Percentiles rank a stretch among this genome's conserved stretches.
These are phyloP conservation scores for Rhizomys pruinosus DNA, from an alignment of 2,113 vertebrate species.

Conservation along the genomic window DNA sequence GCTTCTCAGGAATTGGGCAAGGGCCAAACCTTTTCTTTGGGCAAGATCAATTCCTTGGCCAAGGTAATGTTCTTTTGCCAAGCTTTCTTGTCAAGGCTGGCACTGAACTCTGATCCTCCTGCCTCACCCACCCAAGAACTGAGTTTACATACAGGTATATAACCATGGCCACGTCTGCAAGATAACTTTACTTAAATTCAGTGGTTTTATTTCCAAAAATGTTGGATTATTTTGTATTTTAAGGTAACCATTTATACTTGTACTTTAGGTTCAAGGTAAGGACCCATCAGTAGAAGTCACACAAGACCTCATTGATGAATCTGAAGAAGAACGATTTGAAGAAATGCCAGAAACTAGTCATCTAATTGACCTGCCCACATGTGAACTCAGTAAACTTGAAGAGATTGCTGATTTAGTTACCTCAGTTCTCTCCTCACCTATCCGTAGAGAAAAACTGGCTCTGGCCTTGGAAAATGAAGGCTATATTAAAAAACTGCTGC, in stretches of 20 bases:
- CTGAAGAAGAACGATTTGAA: slow-evolving; percentile 98
- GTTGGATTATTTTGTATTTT: slow-evolving; percentile 63
- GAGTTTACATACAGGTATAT: neutral
- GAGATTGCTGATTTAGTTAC: slow-evolving; percentile 99
- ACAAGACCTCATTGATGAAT: slow-evolving; percentile 98
- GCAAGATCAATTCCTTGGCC: neutral
- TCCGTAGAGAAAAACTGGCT: slow-evolving; percentile 97
- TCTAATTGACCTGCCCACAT: slow-evolving; percentile 95
- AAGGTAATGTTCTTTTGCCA: neutral
- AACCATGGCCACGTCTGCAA: neutral
- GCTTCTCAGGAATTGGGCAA: neutral
- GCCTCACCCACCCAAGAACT: neutral
- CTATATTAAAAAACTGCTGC: slow-evolving; percentile 98
- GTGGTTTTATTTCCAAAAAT: slow-evolving; percentile 56
- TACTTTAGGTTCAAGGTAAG: slow-evolving; percentile 95
- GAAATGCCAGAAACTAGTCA: slow-evolving; percentile 98
- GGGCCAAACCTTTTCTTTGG: neutral
- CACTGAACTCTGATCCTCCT: neutral
- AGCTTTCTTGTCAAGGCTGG: neutral
- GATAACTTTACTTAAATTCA: slow-evolving; percentile 61
- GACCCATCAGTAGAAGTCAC: slow-evolving; percentile 99
- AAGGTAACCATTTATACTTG: slow-evolving; percentile 65
- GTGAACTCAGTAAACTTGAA: slow-evolving; percentile 96
- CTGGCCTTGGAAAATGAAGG: slow-evolving; percentile 96
- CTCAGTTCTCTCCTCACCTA: slow-evolving; percentile 97